Evolutionary conservation across 2,888 invertebrate species (phyloP).

Genomic region (Eupithecia dodoneata): DNA sequence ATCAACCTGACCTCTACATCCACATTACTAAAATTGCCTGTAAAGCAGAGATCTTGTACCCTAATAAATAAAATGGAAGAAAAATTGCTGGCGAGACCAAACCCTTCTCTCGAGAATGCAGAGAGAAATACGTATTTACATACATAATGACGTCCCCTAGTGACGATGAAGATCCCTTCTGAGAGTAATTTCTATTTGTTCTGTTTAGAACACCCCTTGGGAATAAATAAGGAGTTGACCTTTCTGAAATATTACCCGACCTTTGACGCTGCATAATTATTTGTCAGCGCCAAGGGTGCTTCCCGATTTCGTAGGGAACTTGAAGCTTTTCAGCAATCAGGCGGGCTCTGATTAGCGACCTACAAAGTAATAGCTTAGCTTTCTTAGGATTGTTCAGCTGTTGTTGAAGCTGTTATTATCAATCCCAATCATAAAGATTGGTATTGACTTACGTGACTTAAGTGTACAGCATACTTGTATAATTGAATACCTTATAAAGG

Average conservation of each 20-base stretch:
- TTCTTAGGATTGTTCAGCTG: not conserved
- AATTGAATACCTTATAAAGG: not conserved
- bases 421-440: not conserved
- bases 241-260: slow-evolving; percentile 35
- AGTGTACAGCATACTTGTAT: not conserved
- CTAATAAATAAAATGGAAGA: slow-evolving; percentile 64
- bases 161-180: slow-evolving; percentile 44
- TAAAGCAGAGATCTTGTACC: slow-evolving; percentile 49
- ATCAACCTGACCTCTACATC: slow-evolving; percentile 19
- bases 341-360: not conserved
- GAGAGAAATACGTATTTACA: slow-evolving; percentile 58
- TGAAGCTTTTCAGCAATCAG: slow-evolving; percentile 18
- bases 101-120: slow-evolving; percentile 55
- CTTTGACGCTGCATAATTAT: slow-evolving; percentile 34
- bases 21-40: slow-evolving; percentile 36
- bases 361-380: not conserved
- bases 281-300: slow-evolving; percentile 16
- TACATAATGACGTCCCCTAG: slow-evolving; percentile 58
- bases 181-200: slow-evolving; percentile 47
- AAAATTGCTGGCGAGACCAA: slow-evolving; percentile 59
- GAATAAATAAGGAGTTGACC: slow-evolving; percentile 42
- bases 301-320: not conserved
- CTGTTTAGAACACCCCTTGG: slow-evolving; percentile 43
- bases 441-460: no score
- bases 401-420: not conserved